Evolutionary conservation across 64 coral and sea anemone species (phyloP).

Genomic region (Porites lutea): DNA sequence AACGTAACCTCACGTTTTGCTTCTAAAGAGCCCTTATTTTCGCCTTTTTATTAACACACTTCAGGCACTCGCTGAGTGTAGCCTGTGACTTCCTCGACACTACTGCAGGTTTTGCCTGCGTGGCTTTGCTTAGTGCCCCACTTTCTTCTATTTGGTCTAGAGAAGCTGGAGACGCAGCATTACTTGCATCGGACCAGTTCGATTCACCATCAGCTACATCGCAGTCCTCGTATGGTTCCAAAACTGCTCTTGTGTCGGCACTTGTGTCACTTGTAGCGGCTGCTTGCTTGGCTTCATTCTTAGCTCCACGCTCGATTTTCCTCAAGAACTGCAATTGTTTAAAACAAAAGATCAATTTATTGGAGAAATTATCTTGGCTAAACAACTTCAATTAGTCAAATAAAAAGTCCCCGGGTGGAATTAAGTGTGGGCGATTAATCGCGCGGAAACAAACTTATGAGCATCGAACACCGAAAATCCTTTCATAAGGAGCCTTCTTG

Average conservation of each 20-base stretch:
- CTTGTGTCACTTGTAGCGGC: not conserved
- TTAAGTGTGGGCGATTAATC: too few species aligned
- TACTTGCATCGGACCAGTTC: too few species aligned
- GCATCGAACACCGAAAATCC: too few species aligned
- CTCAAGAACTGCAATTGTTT: conserved; percentile 44
- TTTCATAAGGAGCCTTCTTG: too few species aligned
- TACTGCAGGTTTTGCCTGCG: not conserved
- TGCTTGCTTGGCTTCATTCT: not conserved
- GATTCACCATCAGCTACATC: too few species aligned
- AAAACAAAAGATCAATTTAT: conserved; percentile 12
- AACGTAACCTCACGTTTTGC: conserved; percentile 18
- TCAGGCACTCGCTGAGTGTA: too few species aligned
- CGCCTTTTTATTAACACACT: too few species aligned
- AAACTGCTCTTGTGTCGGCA: not conserved
- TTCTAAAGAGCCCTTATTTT: conserved; percentile 6
- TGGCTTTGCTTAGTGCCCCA: not conserved
- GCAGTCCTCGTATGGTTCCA: not conserved
- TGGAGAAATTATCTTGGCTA: not conserved
- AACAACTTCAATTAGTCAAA: not conserved
- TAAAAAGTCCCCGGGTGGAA: too few species aligned
- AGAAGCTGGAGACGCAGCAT: not conserved
- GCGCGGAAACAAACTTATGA: too few species aligned
- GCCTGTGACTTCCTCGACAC: not conserved
- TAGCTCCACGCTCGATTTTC: not conserved
- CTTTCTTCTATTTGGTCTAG: not conserved